A percentile compares a stretch with the other conserved stretches of the same genome.
These are phyloP conservation scores for Enteromius trimaculatus DNA, from an alignment of 2,797 vertebrate genomes.

Conservation along the genomic window DNA sequence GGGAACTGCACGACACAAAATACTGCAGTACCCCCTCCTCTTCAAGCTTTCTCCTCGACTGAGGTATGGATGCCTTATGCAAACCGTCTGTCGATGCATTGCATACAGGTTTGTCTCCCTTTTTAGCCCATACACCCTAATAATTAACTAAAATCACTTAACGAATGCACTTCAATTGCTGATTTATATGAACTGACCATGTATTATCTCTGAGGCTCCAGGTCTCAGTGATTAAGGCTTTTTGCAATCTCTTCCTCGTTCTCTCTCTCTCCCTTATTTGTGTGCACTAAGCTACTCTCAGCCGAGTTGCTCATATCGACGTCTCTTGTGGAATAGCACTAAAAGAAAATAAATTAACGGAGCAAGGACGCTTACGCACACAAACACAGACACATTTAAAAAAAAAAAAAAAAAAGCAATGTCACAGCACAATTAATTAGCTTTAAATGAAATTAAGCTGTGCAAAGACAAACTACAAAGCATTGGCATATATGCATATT, in stretches of 20 bases:
- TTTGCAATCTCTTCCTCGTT: conserved; percentile 24
- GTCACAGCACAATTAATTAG: conserved; percentile 22
- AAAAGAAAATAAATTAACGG: conserved; percentile 29
- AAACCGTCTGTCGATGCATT: conserved; percentile 45
- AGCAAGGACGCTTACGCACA: conserved; percentile 5
- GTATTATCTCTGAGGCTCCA: not conserved
- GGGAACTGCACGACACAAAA: conserved; percentile 68
- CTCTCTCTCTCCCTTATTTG: conserved; percentile 20
- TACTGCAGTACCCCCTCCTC: conserved; percentile 66
- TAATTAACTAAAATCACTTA: conserved; percentile 22
- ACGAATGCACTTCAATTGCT: conserved; percentile 9
- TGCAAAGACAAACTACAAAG: conserved; percentile 1
- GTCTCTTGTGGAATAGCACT: conserved; percentile 22
- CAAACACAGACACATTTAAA: conserved; percentile 17
- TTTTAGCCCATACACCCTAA: conserved; percentile 4
- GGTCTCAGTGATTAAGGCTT: conserved; percentile 4
- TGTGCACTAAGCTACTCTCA: conserved; percentile 34
- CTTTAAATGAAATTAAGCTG: conserved; percentile 9
- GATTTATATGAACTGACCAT: conserved; percentile 29
- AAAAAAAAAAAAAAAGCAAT: not conserved
- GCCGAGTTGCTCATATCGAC: conserved; percentile 28
- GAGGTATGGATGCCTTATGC: conserved; percentile 44
- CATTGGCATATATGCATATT: not conserved
- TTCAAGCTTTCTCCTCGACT: conserved; percentile 24
- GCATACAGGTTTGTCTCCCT: conserved; percentile 13